Base-by-base conservation (phyloP, 2,888 invertebrate genomes). In the Elysia crispata region DNA sequence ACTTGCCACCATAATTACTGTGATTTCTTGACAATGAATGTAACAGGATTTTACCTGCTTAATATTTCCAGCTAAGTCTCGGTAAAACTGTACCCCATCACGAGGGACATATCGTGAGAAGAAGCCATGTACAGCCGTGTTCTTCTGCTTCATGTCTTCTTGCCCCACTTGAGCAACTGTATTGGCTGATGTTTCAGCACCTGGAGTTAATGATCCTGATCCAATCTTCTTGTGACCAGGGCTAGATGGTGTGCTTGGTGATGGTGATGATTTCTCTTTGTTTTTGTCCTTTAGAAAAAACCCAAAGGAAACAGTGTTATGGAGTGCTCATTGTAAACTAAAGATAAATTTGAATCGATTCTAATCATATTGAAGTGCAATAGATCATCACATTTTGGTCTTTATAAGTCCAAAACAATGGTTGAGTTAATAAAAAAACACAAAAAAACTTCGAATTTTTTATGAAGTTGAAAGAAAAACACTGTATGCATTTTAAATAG, bases 41-140 rank as follows among this genome's bases (percentile, higher is more conserved):
- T n/a, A n/a, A n/a, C n/a, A n/a, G n/a, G n/a, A n/a, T n/a, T 25
- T 81, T 86, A 94, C 94, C 93, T 98, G 98, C 87, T 97, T 95
- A 83, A 98, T 96, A 90, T 98, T 97, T 1, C 98, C 98, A 20
- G 97, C 97, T 85, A 98, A 94, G 92, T 98, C 98, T 86, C 98
- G 93, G 92, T 96, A 98, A 92, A 98, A 98, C 92, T 98, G 97
- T 92, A 97, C 97, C 82, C 98, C 98, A 6, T 86, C 83, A 67
- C 89, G 84, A 5, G 89, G 87, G 20, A 88, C 86, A 79, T 91
- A 91, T 82, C 91, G 87, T 83, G 88, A 90, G 81, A 91, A 89
- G 82, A 91, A 88, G 0, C 91, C 91, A 75, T 88, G 87, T 8
- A 85, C 85, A 20, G 84, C 72, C 18, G 79, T 28, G 28, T 78